Percentiles rank a stretch among this genome's conserved stretches.
phyloP scores from a whole-genome alignment of 2,113 vertebrate genomes.

The Columba janthina region DNA sequence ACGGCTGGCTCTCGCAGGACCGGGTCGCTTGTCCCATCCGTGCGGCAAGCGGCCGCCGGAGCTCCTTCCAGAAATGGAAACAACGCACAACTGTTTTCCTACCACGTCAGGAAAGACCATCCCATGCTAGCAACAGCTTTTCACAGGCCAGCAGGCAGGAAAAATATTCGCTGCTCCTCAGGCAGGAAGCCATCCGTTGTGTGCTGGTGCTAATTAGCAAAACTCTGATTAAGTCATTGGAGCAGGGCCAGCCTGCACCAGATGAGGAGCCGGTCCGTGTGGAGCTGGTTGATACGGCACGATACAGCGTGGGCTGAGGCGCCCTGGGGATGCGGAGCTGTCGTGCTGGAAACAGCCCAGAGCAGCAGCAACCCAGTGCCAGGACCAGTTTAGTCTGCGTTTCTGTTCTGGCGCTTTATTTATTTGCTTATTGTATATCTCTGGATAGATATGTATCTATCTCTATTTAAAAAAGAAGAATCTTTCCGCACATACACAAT shows the following conservation, averaged over 20 bases:
- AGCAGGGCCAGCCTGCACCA: constrained; percentile 1
- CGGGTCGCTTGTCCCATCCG: fast-evolving
- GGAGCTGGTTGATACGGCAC: not conserved
- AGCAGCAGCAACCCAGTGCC: not conserved
- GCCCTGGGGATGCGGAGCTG: not conserved
- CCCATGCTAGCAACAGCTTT: constrained; percentile 34
- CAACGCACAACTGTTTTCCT: not conserved
- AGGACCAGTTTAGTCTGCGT: not conserved
- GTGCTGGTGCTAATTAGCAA: constrained; percentile 37
- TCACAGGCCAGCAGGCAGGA: constrained; percentile 45
- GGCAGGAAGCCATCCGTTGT: constrained; percentile 15
- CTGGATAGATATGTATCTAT: not conserved
- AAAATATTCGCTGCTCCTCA: not conserved
- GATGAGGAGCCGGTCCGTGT: not conserved
- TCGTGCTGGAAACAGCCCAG: not conserved
- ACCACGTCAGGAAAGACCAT: not conserved
- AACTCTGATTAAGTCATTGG: constrained; percentile 44
- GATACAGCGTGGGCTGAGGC: fast-evolving
- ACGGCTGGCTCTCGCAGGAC: not conserved
- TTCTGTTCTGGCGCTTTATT: not conserved
- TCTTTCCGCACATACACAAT: not conserved
- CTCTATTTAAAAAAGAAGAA: not conserved
- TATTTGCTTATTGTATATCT: not conserved
- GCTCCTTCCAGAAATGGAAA: not conserved
- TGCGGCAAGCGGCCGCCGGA: fast-evolving